phyloP scores from a whole-genome alignment of 1,140 invertebrate species.

The Achroia grisella region DNA sequence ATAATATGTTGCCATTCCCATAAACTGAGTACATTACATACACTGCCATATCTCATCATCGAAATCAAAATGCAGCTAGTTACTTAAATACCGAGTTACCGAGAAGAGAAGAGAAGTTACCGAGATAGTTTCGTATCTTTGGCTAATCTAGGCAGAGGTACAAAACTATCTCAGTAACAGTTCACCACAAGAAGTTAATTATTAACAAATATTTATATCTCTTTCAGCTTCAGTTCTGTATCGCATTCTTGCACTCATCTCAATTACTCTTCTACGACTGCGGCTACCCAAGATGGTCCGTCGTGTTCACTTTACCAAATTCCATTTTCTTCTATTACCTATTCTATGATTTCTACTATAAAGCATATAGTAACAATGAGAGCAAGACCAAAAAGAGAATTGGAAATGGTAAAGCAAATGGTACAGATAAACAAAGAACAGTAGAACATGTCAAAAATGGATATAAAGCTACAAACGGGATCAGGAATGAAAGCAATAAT shows the following conservation, averaged over 20 bases:
- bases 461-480: constrained; percentile 12
- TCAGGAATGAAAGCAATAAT: constrained; percentile 7
- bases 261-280: constrained; percentile 90
- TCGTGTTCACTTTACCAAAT: constrained; percentile 84
- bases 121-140: too few species aligned
- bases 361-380: constrained; percentile 76
- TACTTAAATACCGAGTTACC: too few species aligned
- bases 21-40: too few species aligned
- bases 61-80: too few species aligned
- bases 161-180: too few species aligned
- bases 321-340: constrained; percentile 87
- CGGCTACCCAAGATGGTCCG: constrained; percentile 84
- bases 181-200: too few species aligned
- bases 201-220: constrained; percentile 18
- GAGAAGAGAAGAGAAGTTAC: too few species aligned
- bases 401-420: constrained; percentile 9
- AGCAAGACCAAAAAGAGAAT: constrained; percentile 22
- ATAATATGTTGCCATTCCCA: too few species aligned
- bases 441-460: constrained; percentile 12
- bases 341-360: constrained; percentile 86
- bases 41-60: too few species aligned
- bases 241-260: constrained; percentile 84
- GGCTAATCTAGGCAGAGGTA: too few species aligned
- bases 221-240: constrained; percentile 84
- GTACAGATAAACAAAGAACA: constrained; percentile 2